phyloP scores from a whole-genome alignment of 2,113 vertebrate species.

The Rutilus rutilus region DNA sequence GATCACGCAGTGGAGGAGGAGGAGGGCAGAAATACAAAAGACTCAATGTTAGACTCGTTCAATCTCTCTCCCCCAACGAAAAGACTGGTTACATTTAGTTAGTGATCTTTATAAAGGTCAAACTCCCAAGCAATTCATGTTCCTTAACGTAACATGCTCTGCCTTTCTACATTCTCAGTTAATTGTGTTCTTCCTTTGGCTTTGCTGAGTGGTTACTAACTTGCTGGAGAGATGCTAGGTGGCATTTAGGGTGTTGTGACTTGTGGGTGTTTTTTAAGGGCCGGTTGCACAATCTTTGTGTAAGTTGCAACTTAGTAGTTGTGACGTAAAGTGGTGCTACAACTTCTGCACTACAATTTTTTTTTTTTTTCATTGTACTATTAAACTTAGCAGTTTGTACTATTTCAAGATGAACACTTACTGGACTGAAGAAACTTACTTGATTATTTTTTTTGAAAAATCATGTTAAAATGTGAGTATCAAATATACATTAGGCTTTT shows the following conservation, averaged over 20 bases:
- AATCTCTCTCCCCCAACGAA: conserved; percentile 33
- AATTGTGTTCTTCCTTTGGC: neutral
- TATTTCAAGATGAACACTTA: neutral
- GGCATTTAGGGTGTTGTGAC: conserved; percentile 43
- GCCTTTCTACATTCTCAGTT: conserved; percentile 55
- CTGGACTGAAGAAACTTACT: no score
- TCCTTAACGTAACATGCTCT: conserved; percentile 23
- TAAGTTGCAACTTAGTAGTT: neutral
- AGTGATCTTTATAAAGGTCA: conserved; percentile 18
- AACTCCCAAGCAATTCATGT: neutral
- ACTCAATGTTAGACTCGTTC: conserved; percentile 61
- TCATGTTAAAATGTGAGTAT: no score
- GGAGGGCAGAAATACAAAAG: conserved; percentile 70
- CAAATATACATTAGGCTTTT: no score
- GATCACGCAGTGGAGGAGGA: conserved; percentile 56
- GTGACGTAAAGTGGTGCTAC: neutral
- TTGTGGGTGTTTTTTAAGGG: no score
- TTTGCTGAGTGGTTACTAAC: conserved; percentile 13
- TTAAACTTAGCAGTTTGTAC: neutral
- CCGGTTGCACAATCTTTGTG: neutral
- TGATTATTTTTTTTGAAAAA: no score
- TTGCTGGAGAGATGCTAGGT: conserved; percentile 40
- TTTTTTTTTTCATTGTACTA: neutral
- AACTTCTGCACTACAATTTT: neutral
- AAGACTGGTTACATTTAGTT: neutral